These are phyloP conservation scores for Aurelia aurita DNA, from an alignment of 30 jellyfish, hydroid and myxozoan species.

Conservation along the genomic window DNA sequence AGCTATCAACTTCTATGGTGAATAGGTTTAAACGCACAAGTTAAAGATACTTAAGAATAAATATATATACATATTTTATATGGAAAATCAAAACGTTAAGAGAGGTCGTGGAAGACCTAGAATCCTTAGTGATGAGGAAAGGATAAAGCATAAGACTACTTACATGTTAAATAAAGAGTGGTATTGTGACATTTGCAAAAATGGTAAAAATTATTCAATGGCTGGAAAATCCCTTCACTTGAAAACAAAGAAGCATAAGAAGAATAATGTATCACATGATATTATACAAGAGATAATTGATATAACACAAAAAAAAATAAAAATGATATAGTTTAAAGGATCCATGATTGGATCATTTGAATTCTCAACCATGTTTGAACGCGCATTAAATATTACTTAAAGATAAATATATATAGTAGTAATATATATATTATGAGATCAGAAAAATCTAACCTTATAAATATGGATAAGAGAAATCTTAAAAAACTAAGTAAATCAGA, in stretches of 20 bases:
- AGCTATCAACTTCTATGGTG: constrained; percentile 18
- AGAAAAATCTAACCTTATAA: constrained; percentile 27
- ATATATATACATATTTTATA: constrained; percentile 6
- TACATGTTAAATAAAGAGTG: constrained; percentile 58
- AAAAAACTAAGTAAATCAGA: constrained; percentile 41
- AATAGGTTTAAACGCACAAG: constrained; percentile 6
- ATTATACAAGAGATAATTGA: not conserved
- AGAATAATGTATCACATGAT: not conserved
- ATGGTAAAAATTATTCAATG: constrained; percentile 36
- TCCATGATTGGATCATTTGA: constrained; percentile 49
- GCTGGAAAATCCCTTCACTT: constrained; percentile 35
- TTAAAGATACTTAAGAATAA: constrained; percentile 10
- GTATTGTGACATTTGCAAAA: constrained; percentile 33
- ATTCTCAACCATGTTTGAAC: constrained; percentile 26
- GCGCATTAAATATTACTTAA: not conserved
- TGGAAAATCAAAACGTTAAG: constrained; percentile 26
- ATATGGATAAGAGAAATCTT: constrained; percentile 27
- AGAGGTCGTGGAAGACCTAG: constrained; percentile 50
- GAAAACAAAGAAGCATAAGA: constrained; percentile 12
- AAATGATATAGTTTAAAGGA: constrained; percentile 15
- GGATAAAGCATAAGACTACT: constrained; percentile 21
- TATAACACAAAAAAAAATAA: not conserved
- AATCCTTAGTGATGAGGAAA: constrained; percentile 34
- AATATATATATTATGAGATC: constrained; percentile 30
- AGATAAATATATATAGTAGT: constrained; percentile 20